Evolutionary conservation across 2,888 invertebrate species (phyloP), one percentile per base, ranked within the genome.

Genomic region (Apeira syringaria): DNA sequence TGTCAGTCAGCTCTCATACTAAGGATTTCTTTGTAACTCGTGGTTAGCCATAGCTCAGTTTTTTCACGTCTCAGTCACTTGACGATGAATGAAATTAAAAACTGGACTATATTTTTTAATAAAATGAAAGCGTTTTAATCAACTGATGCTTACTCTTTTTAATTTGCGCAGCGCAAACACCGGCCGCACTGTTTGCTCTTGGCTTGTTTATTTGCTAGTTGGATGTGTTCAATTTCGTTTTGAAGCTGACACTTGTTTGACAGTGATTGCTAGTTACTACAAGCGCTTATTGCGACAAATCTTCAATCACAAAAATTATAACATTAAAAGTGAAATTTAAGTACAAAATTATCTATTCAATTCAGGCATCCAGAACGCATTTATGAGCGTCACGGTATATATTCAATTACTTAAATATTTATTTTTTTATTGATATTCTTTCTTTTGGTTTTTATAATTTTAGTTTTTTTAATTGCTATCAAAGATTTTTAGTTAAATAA

Each of bases 81-180:
- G 58, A 51, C 54, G 61, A 55, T 53, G 61, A 67, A 70, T 70
- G 64, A 66, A 69, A 64, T 68, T 70, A 63, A 62, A 70, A 66
- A 64, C 52, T 55, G 18, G 18, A 54, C 51, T 56, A 43, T 53
- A 53, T 55, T 42, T 50, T 56, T 49, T 41, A 29, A 33, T 28
- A 32, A 51, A 51, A 45, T 45, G 39, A 50, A 53, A 45, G 46
- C 42, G 54, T 53, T 54, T 58, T 50, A 48, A 52, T 52, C 31
- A 47, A 47, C 32, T 34, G 43, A 40, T 56, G 47, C 44, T 32
- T 47, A 32, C 43, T 40, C 42, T 42, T 45, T 40, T 45, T 39
- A 11, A 34, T 44, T 42, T 44, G 31, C 29, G 13, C 20, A 15
- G 25, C 9, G 25, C 8, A 25, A 29, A 47, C 29, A 36, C 8